Evolutionary conservation across 2,797 vertebrate genomes (phyloP), one percentile per base, ranked within the genome.

Genomic region (Molossus alvarezi): DNA sequence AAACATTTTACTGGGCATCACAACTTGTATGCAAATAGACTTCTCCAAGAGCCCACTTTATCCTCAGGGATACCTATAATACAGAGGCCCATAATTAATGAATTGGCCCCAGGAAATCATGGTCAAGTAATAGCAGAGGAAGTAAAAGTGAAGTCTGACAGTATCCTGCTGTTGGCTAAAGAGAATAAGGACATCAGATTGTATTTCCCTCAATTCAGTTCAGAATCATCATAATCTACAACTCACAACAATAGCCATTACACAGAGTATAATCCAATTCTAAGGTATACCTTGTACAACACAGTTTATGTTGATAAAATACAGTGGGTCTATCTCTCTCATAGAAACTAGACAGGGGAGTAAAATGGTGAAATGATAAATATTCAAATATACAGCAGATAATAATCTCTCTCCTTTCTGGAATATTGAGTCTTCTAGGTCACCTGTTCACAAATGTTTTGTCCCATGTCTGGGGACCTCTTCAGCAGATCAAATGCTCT

Each of bases 1-100:
- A 85, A 96, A 83, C 27, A 82, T 85, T 86, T 93, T 79, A 86
- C 23, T n/a, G 25, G n/a, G 33, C n/a, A 62, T 45, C 55, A 94
- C 41, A 95, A 57, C 21, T 48, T 94, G 4, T 62, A 3, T 83
- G 84, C 69, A 95, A 95, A 82, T 48, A 57, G 48, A 6, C 5
- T 75, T 17, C n/a, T 48, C 12, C 12, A 21, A 64, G 4, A n/a
- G 1, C 25, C 51, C 45, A 20, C 37, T 37, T 89, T 91, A 80
- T 18, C 41, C 2, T 51, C 51, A 45, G 33, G 60, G 75, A 93
- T 14, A 80, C 25, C 64, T 71, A 0, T 12, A 33, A 13, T 51
- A 75, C 41, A 86, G 12, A 69, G 58, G 45, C 73, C 6, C 37
- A n/a, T 23, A 80, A 89, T 13, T 67, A 65, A 83, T 5, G 2